phyloP scores from a whole-genome alignment of 2,888 invertebrate species.

The Synergus itoensis region DNA sequence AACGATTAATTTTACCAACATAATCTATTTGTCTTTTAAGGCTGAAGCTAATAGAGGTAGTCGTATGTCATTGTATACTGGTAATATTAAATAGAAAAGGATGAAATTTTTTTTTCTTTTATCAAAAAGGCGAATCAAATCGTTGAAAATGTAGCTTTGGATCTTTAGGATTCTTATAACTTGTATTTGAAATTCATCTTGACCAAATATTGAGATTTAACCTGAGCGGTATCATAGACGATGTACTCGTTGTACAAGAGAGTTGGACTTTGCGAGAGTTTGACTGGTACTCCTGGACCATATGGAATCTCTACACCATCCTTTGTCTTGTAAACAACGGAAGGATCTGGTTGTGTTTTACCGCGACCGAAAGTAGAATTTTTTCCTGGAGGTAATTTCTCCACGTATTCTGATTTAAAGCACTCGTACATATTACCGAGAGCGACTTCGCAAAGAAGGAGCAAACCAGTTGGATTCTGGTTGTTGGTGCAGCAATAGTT shows the following conservation, averaged over 20 bases:
- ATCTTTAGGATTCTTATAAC: conserved; percentile 74
- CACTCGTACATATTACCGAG: conserved; percentile 94
- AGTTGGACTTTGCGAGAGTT: conserved; percentile 74
- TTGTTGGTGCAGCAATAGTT: conserved; percentile 93
- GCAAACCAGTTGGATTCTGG: conserved; percentile 86
- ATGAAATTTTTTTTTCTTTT: neutral
- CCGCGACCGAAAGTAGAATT: conserved; percentile 95
- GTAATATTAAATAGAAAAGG: conserved; percentile 1
- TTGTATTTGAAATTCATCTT: conserved; percentile 92
- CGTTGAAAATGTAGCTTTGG: neutral
- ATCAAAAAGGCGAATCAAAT: neutral
- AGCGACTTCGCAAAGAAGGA: conserved; percentile 97
- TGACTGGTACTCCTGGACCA: conserved; percentile 82
- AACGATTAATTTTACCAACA: neutral
- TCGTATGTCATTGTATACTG: neutral
- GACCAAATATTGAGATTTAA: conserved; percentile 93
- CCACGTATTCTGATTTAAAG: conserved; percentile 85
- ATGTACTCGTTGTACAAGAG: conserved; percentile 96
- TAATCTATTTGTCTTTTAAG: neutral
- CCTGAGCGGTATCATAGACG: conserved; percentile 97
- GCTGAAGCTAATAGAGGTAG: neutral
- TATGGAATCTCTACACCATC: conserved; percentile 90
- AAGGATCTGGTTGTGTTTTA: conserved; percentile 90
- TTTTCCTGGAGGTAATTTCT: conserved; percentile 88
- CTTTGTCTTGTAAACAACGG: conserved; percentile 78